A percentile compares a stretch with the other conserved stretches of the same genome.
Conservation (phyloP, 2,113 vertebrate genomes). For the Holacanthus passer region DNA sequence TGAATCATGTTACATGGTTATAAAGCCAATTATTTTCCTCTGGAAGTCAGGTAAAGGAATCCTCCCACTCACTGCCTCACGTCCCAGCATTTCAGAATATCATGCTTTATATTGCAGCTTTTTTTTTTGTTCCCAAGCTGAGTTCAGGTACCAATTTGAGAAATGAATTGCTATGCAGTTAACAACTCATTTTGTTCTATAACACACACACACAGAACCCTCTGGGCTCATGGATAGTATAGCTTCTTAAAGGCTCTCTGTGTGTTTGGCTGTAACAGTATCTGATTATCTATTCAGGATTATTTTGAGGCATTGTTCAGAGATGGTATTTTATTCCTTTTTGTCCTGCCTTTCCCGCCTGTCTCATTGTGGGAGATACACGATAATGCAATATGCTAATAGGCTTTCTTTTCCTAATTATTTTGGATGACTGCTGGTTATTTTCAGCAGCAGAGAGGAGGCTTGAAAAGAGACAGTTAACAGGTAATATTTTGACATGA, state of each 20-base stretch:
- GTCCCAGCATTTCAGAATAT: conserved; percentile 30
- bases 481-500: conserved; percentile 8
- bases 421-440: conserved; percentile 12
- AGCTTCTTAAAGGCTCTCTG: conserved; percentile 2
- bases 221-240: conserved; percentile 10
- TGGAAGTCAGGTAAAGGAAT: conserved; percentile 30
- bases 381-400: conserved; percentile 37
- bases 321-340: not conserved
- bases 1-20: conserved; percentile 23
- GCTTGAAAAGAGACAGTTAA: not conserved
- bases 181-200: conserved; percentile 28
- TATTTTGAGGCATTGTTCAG: conserved; percentile 22
- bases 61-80: conserved; percentile 33
- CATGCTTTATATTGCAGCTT: conserved; percentile 6
- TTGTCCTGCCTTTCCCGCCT: not conserved
- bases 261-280: conserved; percentile 7
- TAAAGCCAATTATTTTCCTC: conserved; percentile 41
- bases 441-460: not conserved
- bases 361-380: conserved; percentile 22
- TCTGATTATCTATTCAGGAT: conserved; percentile 24
- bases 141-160: conserved; percentile 28
- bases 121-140: conserved; percentile 16
- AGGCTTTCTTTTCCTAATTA: conserved; percentile 16
- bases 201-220: not conserved
- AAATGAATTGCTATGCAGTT: conserved; percentile 42